phyloP scores from a whole-genome alignment of 1,140 invertebrate genomes.

The Pinna nobilis region DNA sequence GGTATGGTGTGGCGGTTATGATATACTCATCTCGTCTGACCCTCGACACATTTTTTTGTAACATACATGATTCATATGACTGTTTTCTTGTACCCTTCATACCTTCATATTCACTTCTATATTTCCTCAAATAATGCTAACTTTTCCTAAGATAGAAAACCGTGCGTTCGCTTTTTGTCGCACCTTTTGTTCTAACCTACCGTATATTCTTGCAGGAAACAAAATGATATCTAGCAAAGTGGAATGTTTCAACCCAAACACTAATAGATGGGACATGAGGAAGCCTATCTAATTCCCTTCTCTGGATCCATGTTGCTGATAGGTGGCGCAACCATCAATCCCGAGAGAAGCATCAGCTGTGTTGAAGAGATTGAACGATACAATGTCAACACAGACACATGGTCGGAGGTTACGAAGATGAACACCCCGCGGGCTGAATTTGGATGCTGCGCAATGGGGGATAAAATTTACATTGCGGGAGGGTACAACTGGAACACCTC shows the following conservation, averaged over 20 bases:
- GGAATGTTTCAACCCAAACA: constrained; percentile 50
- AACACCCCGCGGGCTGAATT: constrained; percentile 67
- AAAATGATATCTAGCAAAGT: constrained; percentile 50
- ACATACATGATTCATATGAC: too few relatives aligned
- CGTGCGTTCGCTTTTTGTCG: too few relatives aligned
- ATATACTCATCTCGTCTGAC: background rate
- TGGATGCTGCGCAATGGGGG: constrained; percentile 38
- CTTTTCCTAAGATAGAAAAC: too few relatives aligned
- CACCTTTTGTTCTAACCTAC: background rate
- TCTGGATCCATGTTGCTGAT: constrained; percentile 43
- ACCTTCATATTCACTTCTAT: too few relatives aligned
- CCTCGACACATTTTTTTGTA: background rate
- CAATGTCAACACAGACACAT: constrained; percentile 75
- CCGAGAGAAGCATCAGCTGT: constrained; percentile 44
- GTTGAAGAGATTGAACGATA: constrained; percentile 67
- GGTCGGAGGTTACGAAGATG: constrained; percentile 77
- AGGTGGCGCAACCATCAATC: constrained; percentile 53
- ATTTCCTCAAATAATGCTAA: too few relatives aligned
- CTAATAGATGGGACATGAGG: constrained; percentile 53
- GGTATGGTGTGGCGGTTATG: background rate
- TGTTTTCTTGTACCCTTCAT: too few relatives aligned
- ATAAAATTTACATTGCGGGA: constrained; percentile 53
- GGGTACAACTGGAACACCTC: constrained; percentile 57
- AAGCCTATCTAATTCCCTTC: constrained; percentile 39
- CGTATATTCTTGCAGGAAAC: constrained; percentile 28